These are phyloP conservation scores for Montipora efflorescens DNA, from an alignment of 64 coral and sea anemone species.

Conservation along the genomic window DNA sequence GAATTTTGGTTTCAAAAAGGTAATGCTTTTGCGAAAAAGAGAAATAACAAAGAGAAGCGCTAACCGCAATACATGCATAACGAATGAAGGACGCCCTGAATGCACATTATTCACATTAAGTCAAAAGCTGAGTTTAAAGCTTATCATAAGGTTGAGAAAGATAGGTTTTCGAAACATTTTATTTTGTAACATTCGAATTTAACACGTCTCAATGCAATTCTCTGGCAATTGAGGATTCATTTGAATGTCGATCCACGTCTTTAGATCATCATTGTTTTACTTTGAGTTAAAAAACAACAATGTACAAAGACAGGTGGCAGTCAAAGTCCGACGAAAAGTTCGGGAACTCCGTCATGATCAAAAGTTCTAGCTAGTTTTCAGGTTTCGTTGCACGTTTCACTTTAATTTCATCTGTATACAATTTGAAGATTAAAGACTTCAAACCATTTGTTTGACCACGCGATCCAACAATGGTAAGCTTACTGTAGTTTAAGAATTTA, in stretches of 20 bases:
- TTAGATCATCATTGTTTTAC: slow-evolving; percentile 21
- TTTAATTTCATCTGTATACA: background rate
- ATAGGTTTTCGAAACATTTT: too few species aligned
- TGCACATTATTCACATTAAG: too few species aligned
- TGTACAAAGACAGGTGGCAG: background rate
- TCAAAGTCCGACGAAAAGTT: background rate
- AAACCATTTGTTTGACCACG: background rate
- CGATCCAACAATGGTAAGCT: background rate
- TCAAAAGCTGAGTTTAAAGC: too few species aligned
- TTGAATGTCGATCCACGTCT: background rate
- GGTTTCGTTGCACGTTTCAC: background rate
- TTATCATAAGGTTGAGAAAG: too few species aligned
- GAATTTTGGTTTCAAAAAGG: too few species aligned
- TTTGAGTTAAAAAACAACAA: background rate
- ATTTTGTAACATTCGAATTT: too few species aligned
- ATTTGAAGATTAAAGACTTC: background rate
- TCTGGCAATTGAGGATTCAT: background rate
- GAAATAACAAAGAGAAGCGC: background rate
- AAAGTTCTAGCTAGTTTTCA: background rate
- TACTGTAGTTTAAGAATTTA: background rate
- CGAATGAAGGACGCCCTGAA: too few species aligned
- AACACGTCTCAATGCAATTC: background rate
- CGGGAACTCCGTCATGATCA: background rate
- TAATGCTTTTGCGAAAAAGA: background rate
- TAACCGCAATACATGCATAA: background rate